A percentile compares a stretch with the other conserved stretches of the same genome.
Conservation (phyloP, 2,888 invertebrate genomes). For the Dynastes grantii region DNA sequence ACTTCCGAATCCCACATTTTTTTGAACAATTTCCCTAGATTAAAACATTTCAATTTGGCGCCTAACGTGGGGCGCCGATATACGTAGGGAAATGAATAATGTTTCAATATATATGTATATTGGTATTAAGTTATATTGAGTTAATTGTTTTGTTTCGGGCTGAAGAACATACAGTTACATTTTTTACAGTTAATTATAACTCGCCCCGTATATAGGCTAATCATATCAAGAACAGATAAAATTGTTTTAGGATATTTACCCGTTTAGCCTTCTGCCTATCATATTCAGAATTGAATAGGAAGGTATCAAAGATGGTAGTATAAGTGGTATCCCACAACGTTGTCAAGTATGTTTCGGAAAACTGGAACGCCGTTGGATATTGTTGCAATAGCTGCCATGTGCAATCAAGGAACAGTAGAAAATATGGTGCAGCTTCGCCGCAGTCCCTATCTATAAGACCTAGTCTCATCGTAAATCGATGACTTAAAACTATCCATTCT, state of each 20-base stretch:
- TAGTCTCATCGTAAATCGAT: slow-evolving; percentile 79
- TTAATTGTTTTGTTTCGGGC: no score
- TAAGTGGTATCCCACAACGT: slow-evolving; percentile 93
- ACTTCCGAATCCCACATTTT: no score
- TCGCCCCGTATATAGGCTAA: neutral
- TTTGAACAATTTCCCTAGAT: no score
- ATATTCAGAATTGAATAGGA: slow-evolving; percentile 90
- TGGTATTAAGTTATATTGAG: no score
- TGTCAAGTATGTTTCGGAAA: slow-evolving; percentile 93
- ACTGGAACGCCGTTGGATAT: slow-evolving; percentile 92
- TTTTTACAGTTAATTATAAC: no score
- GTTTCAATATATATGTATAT: no score
- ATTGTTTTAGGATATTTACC: neutral
- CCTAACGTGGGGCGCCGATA: no score
- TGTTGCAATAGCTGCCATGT: slow-evolving; percentile 93
- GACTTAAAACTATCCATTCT: slow-evolving; percentile 95
- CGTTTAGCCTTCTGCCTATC: slow-evolving; percentile 80
- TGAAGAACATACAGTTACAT: no score
- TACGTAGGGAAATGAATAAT: no score
- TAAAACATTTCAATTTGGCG: no score
- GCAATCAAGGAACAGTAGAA: slow-evolving; percentile 94
- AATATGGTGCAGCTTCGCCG: slow-evolving; percentile 85
- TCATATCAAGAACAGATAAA: neutral
- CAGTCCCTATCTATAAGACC: slow-evolving; percentile 79
- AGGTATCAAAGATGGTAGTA: slow-evolving; percentile 92